Evolutionary conservation across 30 jellyfish, hydroid and myxozoan genomes (phyloP).

Genomic region (Cassiopea xamachana): DNA sequence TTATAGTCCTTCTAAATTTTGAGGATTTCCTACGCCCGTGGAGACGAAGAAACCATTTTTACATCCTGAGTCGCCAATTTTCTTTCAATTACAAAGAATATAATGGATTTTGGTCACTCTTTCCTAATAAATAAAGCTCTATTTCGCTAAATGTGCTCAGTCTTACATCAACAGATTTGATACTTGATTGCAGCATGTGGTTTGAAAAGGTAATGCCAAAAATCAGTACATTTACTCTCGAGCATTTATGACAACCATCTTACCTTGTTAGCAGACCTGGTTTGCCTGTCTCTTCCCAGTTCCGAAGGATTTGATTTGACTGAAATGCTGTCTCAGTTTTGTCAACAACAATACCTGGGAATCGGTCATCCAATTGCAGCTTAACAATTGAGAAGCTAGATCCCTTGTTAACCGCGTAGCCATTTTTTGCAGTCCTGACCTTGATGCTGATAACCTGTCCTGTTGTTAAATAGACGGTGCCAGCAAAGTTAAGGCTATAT

Average conservation of each 20-base stretch:
- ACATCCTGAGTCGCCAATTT: no score
- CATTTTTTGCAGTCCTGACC: constrained; percentile 55
- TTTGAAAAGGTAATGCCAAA: no score
- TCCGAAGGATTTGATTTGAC: constrained; percentile 37
- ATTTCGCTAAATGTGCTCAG: no score
- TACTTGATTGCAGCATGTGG: no score
- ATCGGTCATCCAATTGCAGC: constrained; percentile 85
- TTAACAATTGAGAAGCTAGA: constrained; percentile 76
- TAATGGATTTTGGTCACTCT: no score
- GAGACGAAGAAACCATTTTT: no score
- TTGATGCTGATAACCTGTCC: constrained; percentile 76
- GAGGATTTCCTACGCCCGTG: no score
- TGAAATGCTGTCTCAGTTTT: constrained; percentile 39
- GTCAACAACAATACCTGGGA: constrained; percentile 86
- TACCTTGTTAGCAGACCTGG: constrained; percentile 87
- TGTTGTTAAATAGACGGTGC: constrained; percentile 71
- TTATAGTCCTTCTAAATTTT: no score
- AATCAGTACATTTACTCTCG: no score
- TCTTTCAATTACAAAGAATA: no score
- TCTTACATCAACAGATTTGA: no score
- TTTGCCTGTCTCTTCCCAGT: constrained; percentile 73
- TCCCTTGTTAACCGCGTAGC: constrained; percentile 55
- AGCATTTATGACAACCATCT: not conserved
- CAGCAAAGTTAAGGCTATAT: constrained; percentile 81
- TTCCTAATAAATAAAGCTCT: no score